Evolutionary conservation across 1,140 invertebrate species (phyloP).

Genomic region (Platyura marginata): DNA sequence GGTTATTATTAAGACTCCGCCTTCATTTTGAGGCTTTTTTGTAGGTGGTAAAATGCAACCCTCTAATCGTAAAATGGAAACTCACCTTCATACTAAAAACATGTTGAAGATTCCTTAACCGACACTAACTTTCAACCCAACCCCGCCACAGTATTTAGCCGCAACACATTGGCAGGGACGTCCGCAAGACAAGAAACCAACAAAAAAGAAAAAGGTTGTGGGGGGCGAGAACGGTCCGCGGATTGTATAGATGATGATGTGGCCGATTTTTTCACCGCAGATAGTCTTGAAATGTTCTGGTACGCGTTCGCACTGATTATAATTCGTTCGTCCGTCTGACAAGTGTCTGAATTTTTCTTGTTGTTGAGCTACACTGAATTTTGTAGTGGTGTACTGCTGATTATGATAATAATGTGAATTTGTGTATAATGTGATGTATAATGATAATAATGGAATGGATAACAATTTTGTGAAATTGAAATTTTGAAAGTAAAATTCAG

Average conservation of each 20-base stretch:
- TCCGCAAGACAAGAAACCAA: background rate
- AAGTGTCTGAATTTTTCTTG: too few species aligned
- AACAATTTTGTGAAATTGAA: too few species aligned
- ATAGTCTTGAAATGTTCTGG: constrained; percentile 1
- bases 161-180: constrained; percentile 1
- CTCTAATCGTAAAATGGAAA: background rate
- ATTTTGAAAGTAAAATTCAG: too few species aligned
- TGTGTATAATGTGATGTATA: too few species aligned
- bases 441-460: too few species aligned
- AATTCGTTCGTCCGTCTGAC: too few species aligned
- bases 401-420: too few species aligned
- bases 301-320: background rate
- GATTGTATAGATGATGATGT: background rate
- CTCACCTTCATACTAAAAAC: background rate
- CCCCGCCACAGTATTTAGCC: constrained; percentile 1
- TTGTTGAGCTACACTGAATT: too few species aligned
- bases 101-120: background rate
- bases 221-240: background rate
- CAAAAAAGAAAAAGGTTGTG: background rate
- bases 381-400: too few species aligned
- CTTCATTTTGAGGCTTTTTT: constrained; percentile 1
- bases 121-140: background rate
- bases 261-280: background rate
- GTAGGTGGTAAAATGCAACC: constrained; percentile 1
- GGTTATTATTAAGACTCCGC: constrained; percentile 1